phyloP scores from a whole-genome alignment of 2,797 vertebrate species.

The Capromys pilorides region DNA sequence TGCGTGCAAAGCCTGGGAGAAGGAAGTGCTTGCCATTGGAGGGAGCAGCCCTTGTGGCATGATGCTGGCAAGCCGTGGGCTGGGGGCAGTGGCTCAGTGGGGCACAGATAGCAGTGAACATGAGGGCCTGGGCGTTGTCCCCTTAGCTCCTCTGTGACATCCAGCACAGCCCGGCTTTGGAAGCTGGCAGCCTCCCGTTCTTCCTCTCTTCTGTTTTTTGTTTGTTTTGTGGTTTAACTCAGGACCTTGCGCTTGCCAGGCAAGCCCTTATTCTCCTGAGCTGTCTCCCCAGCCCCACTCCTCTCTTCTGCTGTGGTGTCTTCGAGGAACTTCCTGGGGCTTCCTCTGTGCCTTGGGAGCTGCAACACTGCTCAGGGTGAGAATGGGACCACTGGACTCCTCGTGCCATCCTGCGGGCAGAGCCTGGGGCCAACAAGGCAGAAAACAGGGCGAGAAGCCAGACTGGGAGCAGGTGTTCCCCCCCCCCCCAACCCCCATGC shows the following conservation, averaged over 20 bases:
- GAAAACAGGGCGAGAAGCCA: background rate
- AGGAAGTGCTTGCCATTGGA: background rate
- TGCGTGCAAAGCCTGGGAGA: background rate
- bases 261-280: too few relatives aligned
- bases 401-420: rapidly evolving
- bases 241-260: too few relatives aligned
- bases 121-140: too few relatives aligned
- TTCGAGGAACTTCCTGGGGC: rapidly evolving
- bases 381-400: rapidly evolving
- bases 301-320: rapidly evolving
- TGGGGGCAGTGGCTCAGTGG: too few relatives aligned
- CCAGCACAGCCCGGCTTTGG: too few relatives aligned
- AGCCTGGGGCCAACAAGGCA: background rate
- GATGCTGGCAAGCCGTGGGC: rapidly evolving
- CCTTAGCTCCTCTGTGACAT: too few relatives aligned
- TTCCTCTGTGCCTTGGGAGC: rapidly evolving
- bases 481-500: too few relatives aligned
- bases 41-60: background rate
- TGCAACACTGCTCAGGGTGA: background rate
- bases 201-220: too few relatives aligned
- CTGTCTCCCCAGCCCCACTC: too few relatives aligned
- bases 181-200: too few relatives aligned
- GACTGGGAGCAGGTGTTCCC: rapidly evolving
- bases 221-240: too few relatives aligned
- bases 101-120: too few relatives aligned